Evolutionary conservation across 2,113 vertebrate genomes (phyloP).

Genomic region (Prochilodus magdalenae): DNA sequence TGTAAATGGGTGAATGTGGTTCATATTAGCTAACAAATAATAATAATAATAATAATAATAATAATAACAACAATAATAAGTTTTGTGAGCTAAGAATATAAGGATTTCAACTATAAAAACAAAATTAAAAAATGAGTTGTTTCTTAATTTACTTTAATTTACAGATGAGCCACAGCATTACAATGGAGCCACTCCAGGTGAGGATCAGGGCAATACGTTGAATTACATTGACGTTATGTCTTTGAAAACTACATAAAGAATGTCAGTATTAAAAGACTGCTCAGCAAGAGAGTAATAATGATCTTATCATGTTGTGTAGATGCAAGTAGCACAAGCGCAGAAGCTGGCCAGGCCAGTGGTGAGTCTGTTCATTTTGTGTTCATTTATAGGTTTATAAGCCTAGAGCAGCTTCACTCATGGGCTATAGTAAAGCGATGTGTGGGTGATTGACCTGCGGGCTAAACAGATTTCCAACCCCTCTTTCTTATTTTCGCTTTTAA

Average conservation of each 20-base stretch:
- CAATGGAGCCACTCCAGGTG: conserved; percentile 63
- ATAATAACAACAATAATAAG: too few species aligned
- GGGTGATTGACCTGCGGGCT: not conserved
- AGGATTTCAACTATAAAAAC: too few species aligned
- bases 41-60: too few species aligned
- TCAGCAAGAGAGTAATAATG: not conserved
- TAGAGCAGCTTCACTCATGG: not conserved
- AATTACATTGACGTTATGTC: not conserved
- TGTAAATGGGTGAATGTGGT: too few species aligned
- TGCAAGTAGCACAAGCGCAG: conserved; percentile 70
- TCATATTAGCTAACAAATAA: too few species aligned
- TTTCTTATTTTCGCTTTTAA: conserved; percentile 35
- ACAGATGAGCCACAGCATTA: conserved; percentile 62
- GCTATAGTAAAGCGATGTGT: not conserved
- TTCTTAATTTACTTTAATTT: conserved; percentile 21
- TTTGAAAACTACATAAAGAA: not conserved
- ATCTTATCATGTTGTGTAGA: conserved; percentile 54
- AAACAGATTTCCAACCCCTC: not conserved
- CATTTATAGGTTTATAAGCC: not conserved
- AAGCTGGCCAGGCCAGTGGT: conserved; percentile 62
- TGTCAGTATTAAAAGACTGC: not conserved
- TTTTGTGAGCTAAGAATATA: too few species aligned
- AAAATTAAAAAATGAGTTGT: too few species aligned
- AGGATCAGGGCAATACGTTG: not conserved
- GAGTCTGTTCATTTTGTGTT: conserved; percentile 27